A percentile compares a stretch with the other conserved stretches of the same genome.
Evolutionary conservation across 2,888 invertebrate species (phyloP).

Genomic region (Phyto melanocephala): DNA sequence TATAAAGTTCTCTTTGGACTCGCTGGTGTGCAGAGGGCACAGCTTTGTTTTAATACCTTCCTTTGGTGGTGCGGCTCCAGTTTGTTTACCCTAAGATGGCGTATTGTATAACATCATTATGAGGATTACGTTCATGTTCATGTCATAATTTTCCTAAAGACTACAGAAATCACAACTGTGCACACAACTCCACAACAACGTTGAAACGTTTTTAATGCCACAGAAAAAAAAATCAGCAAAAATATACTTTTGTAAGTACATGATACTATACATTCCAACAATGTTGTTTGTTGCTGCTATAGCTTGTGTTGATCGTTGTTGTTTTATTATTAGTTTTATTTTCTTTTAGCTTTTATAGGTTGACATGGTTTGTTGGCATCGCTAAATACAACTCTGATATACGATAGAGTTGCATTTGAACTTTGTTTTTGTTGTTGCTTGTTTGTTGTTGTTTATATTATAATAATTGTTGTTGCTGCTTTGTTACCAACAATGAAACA

Average conservation of each 20-base stretch:
- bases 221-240: neutral
- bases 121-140: constrained; percentile 77
- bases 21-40: neutral
- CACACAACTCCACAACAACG: constrained; percentile 33
- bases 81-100: constrained; percentile 70
- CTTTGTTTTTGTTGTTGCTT: constrained; percentile 36
- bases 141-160: constrained; percentile 76
- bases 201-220: constrained; percentile 38
- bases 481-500: constrained; percentile 5
- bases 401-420: constrained; percentile 45
- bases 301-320: constrained; percentile 34
- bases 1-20: neutral
- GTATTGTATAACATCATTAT: constrained; percentile 78
- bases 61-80: constrained; percentile 40
- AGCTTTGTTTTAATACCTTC: neutral
- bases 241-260: constrained; percentile 41
- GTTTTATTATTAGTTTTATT: neutral
- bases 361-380: constrained; percentile 61
- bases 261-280: constrained; percentile 54
- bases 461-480: constrained; percentile 44
- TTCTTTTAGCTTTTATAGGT: constrained; percentile 22
- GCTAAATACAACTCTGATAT: constrained; percentile 52
- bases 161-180: constrained; percentile 67
- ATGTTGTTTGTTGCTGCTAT: constrained; percentile 27
- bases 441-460: constrained; percentile 47